Evolutionary conservation across 1,140 invertebrate genomes (phyloP), one percentile per base, ranked within the genome.

Genomic region (Hermatobates lingyangjiaoensis): DNA sequence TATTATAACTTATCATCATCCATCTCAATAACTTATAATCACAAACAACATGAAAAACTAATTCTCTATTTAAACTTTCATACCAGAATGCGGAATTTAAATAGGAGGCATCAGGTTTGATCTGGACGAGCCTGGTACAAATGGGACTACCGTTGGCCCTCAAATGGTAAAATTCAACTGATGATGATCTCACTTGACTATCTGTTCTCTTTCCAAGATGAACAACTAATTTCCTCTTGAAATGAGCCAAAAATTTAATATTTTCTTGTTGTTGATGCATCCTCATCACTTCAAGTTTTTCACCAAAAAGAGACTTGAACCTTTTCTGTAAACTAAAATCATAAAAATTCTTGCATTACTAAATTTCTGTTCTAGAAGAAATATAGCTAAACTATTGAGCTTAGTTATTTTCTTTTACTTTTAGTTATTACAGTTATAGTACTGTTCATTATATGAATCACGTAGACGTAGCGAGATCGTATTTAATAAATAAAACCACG

Each of bases 231-330:
- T 92, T 85, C 50, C 83, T 72, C 62, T 95, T 89, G 67, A 98
- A 99, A 67, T 98, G 94, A 0, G 94, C 87, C 72, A 99, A 81
- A 64, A 99, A 98, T 68, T 98, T 98, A 23, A 96, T 75, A 69
- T 94, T 97, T 69, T 99, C 96, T 69, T 99, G 94, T 65, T 99
- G 95, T 61, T 93, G 92, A 66, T 95, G 89, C n/a, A 90, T 95
- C 45, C 93, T 70, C 1, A 98, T 84, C 1, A 98, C 93, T 71
- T 98, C 93, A 52, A 98, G 70, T 60, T 96, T 90, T 61, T 92
- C 86, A 28, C 89, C 85, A 66, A 95, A 98, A 52, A 96, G 72
- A 20, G 81, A 76, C 68, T 98, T 94, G 70, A 98, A 98, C 68
- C 95, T 97, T 63, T 96, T 92, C 68, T 97, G 90, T 50, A 98